These are phyloP conservation scores for Rutpela maculata DNA, from an alignment of 2,888 invertebrate species.

Conservation along the genomic window DNA sequence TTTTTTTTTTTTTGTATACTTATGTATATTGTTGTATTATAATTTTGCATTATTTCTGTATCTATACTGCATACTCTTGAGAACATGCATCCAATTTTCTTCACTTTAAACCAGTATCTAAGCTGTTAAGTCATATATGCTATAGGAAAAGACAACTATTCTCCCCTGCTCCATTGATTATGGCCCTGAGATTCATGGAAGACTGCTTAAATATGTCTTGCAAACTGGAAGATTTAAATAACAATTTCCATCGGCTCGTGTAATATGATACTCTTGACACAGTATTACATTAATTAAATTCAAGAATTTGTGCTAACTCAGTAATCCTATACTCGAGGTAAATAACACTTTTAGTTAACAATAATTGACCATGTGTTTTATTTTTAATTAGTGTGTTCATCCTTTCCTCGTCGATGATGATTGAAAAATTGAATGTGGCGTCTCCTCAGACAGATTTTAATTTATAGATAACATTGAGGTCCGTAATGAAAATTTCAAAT, in stretches of 20 bases:
- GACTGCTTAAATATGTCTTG: background rate
- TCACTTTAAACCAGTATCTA: too few species aligned
- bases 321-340: background rate
- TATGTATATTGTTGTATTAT: too few species aligned
- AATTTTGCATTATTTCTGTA: too few species aligned
- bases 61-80: too few species aligned
- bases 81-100: too few species aligned
- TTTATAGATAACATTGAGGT: conserved; percentile 9
- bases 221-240: background rate
- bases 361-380: background rate
- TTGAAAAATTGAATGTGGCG: conserved; percentile 12
- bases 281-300: conserved; percentile 3
- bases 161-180: background rate
- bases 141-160: background rate
- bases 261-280: conserved; percentile 28
- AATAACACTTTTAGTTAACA: background rate
- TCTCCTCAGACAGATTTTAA: conserved; percentile 3
- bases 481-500: conserved; percentile 2
- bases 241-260: conserved; percentile 3
- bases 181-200: background rate
- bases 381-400: background rate
- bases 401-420: background rate
- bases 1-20: too few species aligned
- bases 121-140: too few species aligned
- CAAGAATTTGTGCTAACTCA: background rate